A percentile compares a stretch with the other conserved stretches of the same genome.
Conservation (phyloP, 2,113 vertebrate species). For the Morone chrysops region DNA sequence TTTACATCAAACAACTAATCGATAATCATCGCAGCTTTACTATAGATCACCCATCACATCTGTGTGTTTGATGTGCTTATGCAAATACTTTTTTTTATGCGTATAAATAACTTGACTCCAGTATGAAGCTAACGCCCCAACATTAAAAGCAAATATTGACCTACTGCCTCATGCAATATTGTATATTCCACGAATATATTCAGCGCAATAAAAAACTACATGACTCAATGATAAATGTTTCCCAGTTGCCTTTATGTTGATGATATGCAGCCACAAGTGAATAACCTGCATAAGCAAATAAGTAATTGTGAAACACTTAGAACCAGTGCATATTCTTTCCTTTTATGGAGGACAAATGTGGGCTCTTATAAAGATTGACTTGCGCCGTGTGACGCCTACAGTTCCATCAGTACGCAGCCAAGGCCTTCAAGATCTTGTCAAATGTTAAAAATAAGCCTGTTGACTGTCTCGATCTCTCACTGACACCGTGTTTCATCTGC, state of each 20-base stretch:
- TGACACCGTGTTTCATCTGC: slow-evolving; percentile 54
- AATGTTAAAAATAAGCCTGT: slow-evolving; percentile 47
- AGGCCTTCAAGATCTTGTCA: slow-evolving; percentile 9
- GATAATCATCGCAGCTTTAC: no score
- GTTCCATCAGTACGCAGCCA: not conserved
- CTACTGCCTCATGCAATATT: no score
- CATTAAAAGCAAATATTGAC: no score
- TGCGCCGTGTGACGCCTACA: not conserved
- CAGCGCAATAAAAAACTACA: not conserved
- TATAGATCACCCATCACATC: no score
- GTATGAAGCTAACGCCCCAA: no score
- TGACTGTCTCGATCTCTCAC: slow-evolving; percentile 28
- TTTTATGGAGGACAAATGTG: not conserved
- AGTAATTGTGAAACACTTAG: not conserved
- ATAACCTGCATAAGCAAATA: not conserved
- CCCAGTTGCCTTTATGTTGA: not conserved
- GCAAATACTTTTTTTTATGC: no score
- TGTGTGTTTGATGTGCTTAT: no score
- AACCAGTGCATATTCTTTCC: not conserved
- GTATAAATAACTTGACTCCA: not conserved
- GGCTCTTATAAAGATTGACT: not conserved
- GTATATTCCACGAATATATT: no score
- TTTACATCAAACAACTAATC: no score
- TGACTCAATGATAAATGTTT: not conserved
- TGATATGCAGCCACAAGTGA: not conserved